Percentiles rank a stretch among this genome's conserved stretches.
These are phyloP conservation scores for Lycophotia porphyrea DNA, from an alignment of 2,888 invertebrate species.

Conservation along the genomic window DNA sequence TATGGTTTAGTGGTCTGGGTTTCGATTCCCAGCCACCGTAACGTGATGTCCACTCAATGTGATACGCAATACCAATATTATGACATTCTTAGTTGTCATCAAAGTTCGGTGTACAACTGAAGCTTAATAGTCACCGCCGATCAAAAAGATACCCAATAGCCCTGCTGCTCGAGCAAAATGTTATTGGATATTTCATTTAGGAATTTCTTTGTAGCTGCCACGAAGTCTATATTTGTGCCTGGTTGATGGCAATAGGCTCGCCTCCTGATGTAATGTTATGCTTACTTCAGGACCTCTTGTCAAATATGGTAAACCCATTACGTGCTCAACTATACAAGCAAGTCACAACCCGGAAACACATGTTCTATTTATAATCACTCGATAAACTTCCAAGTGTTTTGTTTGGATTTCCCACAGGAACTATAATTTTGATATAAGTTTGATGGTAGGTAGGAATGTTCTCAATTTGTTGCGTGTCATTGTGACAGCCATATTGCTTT, in stretches of 20 bases:
- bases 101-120: too few species aligned
- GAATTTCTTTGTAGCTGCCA: neutral
- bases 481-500: slow-evolving; percentile 19
- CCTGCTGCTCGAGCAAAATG: neutral
- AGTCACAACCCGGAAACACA: slow-evolving; percentile 11
- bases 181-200: neutral
- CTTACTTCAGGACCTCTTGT: neutral
- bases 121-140: too few species aligned
- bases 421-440: slow-evolving; percentile 33
- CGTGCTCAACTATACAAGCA: neutral
- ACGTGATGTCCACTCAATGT: too few species aligned
- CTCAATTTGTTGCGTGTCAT: slow-evolving; percentile 13
- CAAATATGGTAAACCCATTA: neutral
- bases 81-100: too few species aligned
- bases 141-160: too few species aligned
- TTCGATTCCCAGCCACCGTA: neutral
- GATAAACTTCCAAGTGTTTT: slow-evolving; percentile 37
- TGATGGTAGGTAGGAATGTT: slow-evolving; percentile 8
- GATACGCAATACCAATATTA: too few species aligned
- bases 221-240: neutral
- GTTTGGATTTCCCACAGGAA: slow-evolving; percentile 37
- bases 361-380: slow-evolving; percentile 37
- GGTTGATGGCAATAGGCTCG: neutral
- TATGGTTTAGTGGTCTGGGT: too few species aligned
- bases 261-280: neutral